Conservation (phyloP, 1,140 invertebrate genomes). For the Neelides sp. region DNA sequence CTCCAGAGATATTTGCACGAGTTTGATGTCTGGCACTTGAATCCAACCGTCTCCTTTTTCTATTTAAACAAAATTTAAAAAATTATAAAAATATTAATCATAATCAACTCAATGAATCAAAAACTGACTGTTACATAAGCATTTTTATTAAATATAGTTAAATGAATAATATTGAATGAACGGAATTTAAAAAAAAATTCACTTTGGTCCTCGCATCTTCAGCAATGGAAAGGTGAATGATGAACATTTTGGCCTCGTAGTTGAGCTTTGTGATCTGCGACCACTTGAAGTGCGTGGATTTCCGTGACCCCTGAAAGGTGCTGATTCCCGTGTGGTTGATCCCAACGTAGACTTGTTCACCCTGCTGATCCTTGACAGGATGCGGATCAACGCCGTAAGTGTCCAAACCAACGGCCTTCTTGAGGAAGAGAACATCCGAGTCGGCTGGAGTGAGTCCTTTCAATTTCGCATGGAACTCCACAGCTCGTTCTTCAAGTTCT, state of each 20-base stretch:
- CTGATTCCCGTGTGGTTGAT: slow-evolving; percentile 89
- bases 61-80: slow-evolving; percentile 42
- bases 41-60: slow-evolving; percentile 93
- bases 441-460: slow-evolving; percentile 57
- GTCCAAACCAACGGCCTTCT: slow-evolving; percentile 74
- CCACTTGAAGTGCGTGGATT: slow-evolving; percentile 91
- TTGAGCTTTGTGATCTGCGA: slow-evolving; percentile 88
- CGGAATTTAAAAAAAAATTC: slow-evolving; percentile 32
- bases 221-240: slow-evolving; percentile 59
- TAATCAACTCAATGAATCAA: neutral
- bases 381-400: slow-evolving; percentile 96
- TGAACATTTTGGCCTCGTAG: slow-evolving; percentile 97
- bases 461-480: slow-evolving; percentile 69
- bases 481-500: slow-evolving; percentile 75
- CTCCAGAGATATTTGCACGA: slow-evolving; percentile 89
- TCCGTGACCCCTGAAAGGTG: slow-evolving; percentile 82
- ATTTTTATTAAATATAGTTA: slow-evolving; percentile 15
- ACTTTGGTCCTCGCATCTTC: slow-evolving; percentile 51
- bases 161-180: slow-evolving; percentile 6
- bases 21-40: slow-evolving; percentile 79
- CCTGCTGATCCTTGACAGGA: slow-evolving; percentile 91
- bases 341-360: slow-evolving; percentile 80
- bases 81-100: neutral
- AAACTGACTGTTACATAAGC: neutral
- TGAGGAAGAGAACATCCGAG: slow-evolving; percentile 71